These are phyloP conservation scores for Hoplostethus mediterraneus DNA, from an alignment of 2,797 vertebrate species.

Conservation along the genomic window DNA sequence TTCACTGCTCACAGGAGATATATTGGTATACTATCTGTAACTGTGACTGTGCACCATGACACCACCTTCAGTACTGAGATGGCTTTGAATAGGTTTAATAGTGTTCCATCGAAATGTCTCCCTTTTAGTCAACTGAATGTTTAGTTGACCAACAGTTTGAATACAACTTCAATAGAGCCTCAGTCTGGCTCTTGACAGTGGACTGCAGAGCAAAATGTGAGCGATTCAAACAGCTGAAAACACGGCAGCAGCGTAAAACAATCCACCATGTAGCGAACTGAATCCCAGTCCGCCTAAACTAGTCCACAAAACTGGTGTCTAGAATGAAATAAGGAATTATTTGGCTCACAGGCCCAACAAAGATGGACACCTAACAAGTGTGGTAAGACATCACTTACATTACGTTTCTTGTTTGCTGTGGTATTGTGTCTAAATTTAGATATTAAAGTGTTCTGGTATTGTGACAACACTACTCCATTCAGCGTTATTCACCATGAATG, in stretches of 20 bases:
- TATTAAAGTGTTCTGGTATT: neutral
- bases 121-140: too few species aligned
- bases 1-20: neutral
- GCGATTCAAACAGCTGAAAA: constrained; percentile 17
- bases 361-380: constrained; percentile 11
- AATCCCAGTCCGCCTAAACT: constrained; percentile 29
- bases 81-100: neutral
- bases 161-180: too few species aligned
- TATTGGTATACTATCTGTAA: neutral
- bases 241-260: constrained; percentile 17
- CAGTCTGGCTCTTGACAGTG: too few species aligned
- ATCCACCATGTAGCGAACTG: constrained; percentile 26
- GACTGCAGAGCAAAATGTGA: too few species aligned
- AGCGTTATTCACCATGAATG: constrained; percentile 21
- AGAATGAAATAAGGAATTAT: constrained; percentile 36
- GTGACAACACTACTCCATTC: neutral
- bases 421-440: neutral
- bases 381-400: too few species aligned
- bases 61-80: neutral
- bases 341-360: neutral
- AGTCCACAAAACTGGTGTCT: constrained; percentile 31
- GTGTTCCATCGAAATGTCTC: neutral
- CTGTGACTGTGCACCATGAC: neutral
- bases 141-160: neutral
- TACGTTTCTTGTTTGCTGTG: too few species aligned